These are phyloP conservation scores for Heliconius cydno DNA, from an alignment of 2,888 invertebrate species.

Conservation along the genomic window DNA sequence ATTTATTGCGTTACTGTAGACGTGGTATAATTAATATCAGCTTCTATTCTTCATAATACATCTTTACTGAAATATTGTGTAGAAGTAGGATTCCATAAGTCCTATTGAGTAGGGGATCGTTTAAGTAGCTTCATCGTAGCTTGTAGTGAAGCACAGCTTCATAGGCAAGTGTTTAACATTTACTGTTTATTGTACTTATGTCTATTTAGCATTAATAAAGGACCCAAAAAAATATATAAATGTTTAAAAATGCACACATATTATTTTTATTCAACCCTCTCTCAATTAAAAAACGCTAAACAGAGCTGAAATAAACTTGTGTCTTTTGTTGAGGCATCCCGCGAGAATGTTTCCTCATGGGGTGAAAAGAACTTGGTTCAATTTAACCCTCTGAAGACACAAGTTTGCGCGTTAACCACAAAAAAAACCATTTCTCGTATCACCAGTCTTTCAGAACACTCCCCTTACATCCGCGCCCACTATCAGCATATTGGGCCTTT, in stretches of 20 bases:
- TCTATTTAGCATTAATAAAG: conserved; percentile 15
- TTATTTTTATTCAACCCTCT: background rate
- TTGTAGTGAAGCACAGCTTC: conserved; percentile 8
- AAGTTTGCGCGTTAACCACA: too few species aligned
- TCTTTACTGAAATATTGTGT: background rate
- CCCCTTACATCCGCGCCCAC: too few species aligned
- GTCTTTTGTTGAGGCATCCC: too few species aligned
- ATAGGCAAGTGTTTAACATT: conserved; percentile 5
- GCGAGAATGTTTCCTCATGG: too few species aligned
- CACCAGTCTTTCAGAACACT: too few species aligned
- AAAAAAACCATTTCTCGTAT: too few species aligned
- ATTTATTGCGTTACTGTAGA: background rate
- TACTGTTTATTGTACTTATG: background rate
- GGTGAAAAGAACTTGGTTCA: too few species aligned
- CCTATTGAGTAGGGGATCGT: conserved; percentile 1
- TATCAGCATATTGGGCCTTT: too few species aligned
- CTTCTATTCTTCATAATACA: background rate
- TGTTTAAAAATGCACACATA: background rate
- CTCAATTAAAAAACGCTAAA: too few species aligned
- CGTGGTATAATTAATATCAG: background rate
- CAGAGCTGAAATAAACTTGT: too few species aligned
- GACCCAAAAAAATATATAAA: conserved; percentile 11
- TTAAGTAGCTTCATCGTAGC: background rate
- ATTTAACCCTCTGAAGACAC: too few species aligned
- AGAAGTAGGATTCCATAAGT: background rate